A percentile compares a stretch with the other conserved stretches of the same genome.
Evolutionary conservation across 2,113 vertebrate genomes (phyloP).

Genomic region (Cyanoderma ruficeps): DNA sequence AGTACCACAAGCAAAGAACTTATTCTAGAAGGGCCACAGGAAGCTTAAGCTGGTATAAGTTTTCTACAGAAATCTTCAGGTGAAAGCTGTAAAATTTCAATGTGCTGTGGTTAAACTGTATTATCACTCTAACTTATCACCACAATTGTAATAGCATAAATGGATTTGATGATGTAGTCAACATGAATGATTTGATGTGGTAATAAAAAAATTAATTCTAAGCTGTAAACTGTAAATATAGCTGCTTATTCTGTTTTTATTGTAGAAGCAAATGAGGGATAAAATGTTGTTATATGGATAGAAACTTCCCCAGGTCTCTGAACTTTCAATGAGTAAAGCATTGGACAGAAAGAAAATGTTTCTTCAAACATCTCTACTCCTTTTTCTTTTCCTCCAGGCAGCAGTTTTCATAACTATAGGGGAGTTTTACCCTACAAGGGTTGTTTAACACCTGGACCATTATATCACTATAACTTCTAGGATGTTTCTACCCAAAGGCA

Average conservation of each 20-base stretch:
- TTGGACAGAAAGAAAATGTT: neutral
- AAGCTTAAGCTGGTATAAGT: neutral
- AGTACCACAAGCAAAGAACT: neutral
- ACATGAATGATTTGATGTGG: neutral
- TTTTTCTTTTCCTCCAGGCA: neutral
- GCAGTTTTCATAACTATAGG: neutral
- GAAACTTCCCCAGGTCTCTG: neutral
- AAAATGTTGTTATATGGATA: neutral
- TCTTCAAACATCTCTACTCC: neutral
- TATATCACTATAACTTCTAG: slow-evolving; percentile 31
- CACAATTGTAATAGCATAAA: neutral
- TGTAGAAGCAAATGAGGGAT: neutral
- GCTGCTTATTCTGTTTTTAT: slow-evolving; percentile 10
- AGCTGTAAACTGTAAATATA: neutral
- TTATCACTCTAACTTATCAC: neutral
- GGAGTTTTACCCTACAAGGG: slow-evolving; percentile 29
- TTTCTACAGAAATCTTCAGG: neutral
- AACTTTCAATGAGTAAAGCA: neutral
- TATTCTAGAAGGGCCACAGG: neutral
- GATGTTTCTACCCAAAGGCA: slow-evolving; percentile 38
- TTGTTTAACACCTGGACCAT: slow-evolving; percentile 63
- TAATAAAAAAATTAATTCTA: neutral
- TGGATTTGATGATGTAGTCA: neutral
- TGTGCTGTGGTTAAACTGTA: neutral
- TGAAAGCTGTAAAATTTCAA: neutral